Evolutionary conservation across 2,113 vertebrate genomes (phyloP), one percentile per base, ranked within the genome.

Genomic region (Dendrocopos noguchii): DNA sequence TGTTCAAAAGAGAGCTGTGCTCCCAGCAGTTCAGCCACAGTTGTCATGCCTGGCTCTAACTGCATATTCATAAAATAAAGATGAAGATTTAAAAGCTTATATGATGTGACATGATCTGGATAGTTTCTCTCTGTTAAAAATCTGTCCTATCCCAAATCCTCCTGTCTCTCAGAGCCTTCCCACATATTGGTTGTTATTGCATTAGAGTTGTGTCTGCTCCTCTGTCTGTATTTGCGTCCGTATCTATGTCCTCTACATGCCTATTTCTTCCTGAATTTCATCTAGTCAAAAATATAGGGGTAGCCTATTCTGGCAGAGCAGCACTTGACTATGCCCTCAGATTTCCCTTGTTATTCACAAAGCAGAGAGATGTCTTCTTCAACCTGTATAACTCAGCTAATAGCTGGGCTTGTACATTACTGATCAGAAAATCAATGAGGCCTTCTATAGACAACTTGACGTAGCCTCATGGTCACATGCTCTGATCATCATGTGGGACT

Each of bases 301-400:
- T 6, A n/a, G 39, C 17, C 34, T n/a, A 7, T 60, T 71, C 42
- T 61, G 33, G 7, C 60, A 77, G 44, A 73, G 68, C 68, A 77
- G 68, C 59, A 46, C 29, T 13, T 36, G 44, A 4, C 36, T 57
- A 21, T 42, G 52, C 42, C n/a, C 53, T 79, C 90, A 73, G 42
- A 20, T 12, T 60, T 50, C 36, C 15, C 10, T 60, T 36, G 12
- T 28, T 78, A 24, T 34, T 66, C 56, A 57, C 16, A 52, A 13
- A 75, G 31, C 33, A 42, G 66, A 47, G 17, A 67, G 29, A 55
- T 3, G 8, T 34, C 18, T 86, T 14, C 19, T 71, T 25, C 20
- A 39, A 1, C 9, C 17, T 8, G 0, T n/a, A 3, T 7, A 27
- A 50, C n/a, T 75, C 66, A 42, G 18, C 42, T 39, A 1, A 36